Percentiles rank a stretch among this genome's conserved stretches.
Evolutionary conservation across 2,797 vertebrate species (phyloP).

Genomic region (Syndactyla subalaris): DNA sequence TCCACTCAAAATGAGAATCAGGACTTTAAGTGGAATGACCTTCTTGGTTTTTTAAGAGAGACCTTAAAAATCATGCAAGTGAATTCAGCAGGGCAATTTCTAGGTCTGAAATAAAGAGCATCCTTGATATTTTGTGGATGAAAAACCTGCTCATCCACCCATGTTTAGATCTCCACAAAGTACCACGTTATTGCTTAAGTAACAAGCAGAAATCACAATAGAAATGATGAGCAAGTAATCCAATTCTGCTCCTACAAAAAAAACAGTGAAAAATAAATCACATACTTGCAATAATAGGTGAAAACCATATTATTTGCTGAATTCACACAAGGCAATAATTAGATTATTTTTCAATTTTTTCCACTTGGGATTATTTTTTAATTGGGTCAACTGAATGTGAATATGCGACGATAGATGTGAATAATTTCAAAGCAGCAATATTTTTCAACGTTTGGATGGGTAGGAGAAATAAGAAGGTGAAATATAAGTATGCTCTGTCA

Average conservation of each 20-base stretch:
- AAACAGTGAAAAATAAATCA: neutral
- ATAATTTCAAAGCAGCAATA: neutral
- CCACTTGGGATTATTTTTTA: conserved; percentile 35
- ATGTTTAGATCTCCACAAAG: neutral
- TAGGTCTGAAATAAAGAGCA: neutral
- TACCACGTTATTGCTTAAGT: neutral
- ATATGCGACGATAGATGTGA: neutral
- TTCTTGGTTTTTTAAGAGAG: neutral
- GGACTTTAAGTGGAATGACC: neutral
- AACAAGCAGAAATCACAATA: neutral
- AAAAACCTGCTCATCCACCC: neutral
- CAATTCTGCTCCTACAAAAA: neutral
- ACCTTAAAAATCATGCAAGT: neutral
- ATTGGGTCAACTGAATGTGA: conserved; percentile 16
- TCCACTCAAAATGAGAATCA: neutral
- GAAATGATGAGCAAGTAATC: neutral
- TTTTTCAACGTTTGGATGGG: neutral
- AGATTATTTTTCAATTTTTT: conserved; percentile 26
- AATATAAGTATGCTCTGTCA: neutral
- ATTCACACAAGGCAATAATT: neutral
- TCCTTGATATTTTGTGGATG: neutral
- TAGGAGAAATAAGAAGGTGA: conserved; percentile 7
- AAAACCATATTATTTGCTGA: neutral
- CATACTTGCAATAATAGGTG: neutral
- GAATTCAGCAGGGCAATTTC: neutral